Conservation (phyloP, 2,113 vertebrate genomes). For the Eurystomus gularis region DNA sequence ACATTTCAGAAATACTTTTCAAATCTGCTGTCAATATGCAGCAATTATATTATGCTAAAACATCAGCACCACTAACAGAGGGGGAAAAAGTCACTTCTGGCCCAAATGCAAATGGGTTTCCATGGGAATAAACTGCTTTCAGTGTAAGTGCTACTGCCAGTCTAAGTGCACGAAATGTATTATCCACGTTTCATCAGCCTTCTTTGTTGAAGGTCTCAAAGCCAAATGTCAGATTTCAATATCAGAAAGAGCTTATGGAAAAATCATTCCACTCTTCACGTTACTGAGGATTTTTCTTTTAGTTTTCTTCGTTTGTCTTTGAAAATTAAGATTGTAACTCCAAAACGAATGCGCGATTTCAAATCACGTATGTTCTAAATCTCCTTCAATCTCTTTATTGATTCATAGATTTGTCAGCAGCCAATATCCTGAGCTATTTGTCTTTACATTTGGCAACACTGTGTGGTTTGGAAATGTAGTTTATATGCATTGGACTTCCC, state of each 20-base stretch:
- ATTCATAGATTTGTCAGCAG: conserved; percentile 40
- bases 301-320: background rate
- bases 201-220: conserved; percentile 39
- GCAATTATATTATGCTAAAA: conserved; percentile 71
- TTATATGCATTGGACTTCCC: conserved; percentile 47
- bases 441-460: conserved; percentile 5
- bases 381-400: background rate
- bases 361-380: background rate
- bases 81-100: conserved; percentile 56
- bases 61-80: conserved; percentile 28
- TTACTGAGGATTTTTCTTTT: background rate
- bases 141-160: conserved; percentile 34
- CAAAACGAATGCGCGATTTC: background rate
- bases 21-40: conserved; percentile 66
- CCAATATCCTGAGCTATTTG: conserved; percentile 14
- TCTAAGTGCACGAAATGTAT: conserved; percentile 37
- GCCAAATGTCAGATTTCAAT: conserved; percentile 38
- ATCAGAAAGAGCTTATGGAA: conserved; percentile 2
- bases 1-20: conserved; percentile 44
- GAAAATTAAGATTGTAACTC: conserved; percentile 21
- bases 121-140: conserved; percentile 67
- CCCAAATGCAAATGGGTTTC: conserved; percentile 72
- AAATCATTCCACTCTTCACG: background rate
- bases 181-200: conserved; percentile 39
- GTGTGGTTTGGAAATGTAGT: conserved; percentile 25